Evolutionary conservation across 2,797 vertebrate genomes (phyloP).

Genomic region (Mormyrops attenuatus): DNA sequence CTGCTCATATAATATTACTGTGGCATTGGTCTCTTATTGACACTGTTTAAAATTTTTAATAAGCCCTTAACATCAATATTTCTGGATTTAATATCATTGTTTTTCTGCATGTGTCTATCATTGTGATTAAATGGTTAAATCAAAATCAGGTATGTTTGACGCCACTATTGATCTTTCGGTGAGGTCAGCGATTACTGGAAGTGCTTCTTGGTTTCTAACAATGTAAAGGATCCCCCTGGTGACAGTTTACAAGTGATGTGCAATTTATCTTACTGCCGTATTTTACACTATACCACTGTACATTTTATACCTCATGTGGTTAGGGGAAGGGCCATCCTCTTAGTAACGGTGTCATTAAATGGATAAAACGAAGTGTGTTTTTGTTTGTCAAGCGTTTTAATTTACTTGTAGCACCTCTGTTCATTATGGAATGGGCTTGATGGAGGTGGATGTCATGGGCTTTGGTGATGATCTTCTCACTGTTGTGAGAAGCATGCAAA

Average conservation of each 20-base stretch:
- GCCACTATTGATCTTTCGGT: background rate
- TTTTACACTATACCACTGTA: constrained; percentile 1
- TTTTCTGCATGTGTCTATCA: constrained; percentile 18
- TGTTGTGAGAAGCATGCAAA: background rate
- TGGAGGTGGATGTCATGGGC: background rate
- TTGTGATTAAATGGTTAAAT: background rate
- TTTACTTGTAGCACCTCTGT: background rate
- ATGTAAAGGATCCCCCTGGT: constrained; percentile 44
- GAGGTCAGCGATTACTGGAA: constrained; percentile 19
- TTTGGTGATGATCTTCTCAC: background rate
- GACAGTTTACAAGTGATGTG: constrained; percentile 42
- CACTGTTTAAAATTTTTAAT: background rate
- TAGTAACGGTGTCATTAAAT: constrained; percentile 1
- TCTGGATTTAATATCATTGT: background rate
- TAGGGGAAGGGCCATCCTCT: background rate
- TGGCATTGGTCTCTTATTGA: background rate
- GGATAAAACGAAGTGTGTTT: background rate
- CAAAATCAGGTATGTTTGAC: background rate
- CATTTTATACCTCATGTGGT: background rate
- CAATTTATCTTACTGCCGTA: constrained; percentile 40
- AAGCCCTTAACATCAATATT: constrained; percentile 6
- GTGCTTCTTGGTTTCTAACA: constrained; percentile 33
- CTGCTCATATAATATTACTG: constrained; percentile 11
- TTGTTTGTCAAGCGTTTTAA: background rate
- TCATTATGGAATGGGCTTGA: background rate